Evolutionary conservation across 2,797 vertebrate genomes (phyloP).

Genomic region (Enteromius argenteus): DNA sequence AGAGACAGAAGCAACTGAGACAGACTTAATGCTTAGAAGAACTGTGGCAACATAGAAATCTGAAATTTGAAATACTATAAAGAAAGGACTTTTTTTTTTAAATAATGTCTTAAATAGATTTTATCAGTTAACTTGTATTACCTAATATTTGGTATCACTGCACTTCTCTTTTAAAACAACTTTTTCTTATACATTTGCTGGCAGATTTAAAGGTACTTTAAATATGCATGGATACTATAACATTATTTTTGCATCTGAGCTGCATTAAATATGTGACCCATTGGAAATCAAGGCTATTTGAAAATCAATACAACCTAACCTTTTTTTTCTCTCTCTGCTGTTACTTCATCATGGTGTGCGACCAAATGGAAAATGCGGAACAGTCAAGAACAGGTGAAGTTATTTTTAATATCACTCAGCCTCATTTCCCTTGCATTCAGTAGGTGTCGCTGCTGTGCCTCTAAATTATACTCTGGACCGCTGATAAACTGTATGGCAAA

Average conservation of each 20-base stretch:
- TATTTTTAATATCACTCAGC: neutral
- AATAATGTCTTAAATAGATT: neutral
- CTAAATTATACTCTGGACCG: neutral
- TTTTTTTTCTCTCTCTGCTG: too few species aligned
- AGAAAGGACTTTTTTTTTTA: neutral
- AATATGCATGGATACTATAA: neutral
- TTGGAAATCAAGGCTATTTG: too few species aligned
- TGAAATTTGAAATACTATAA: neutral
- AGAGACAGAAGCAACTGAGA: neutral
- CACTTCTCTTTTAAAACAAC: neutral
- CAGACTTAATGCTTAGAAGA: neutral
- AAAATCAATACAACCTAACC: too few species aligned
- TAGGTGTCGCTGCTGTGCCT: conserved; percentile 10
- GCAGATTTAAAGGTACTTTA: neutral
- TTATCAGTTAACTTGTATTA: neutral
- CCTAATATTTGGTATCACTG: neutral
- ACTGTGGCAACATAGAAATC: neutral
- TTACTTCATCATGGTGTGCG: neutral
- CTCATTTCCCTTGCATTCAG: neutral
- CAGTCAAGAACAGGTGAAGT: neutral
- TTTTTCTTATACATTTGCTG: neutral
- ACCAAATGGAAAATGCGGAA: neutral
- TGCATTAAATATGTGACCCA: neutral
- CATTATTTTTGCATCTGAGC: neutral
- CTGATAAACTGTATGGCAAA: neutral